A percentile compares a stretch with the other conserved stretches of the same genome.
These are phyloP conservation scores for Aproaerema taeniolella DNA, from an alignment of 2,888 invertebrate species.

Conservation along the genomic window DNA sequence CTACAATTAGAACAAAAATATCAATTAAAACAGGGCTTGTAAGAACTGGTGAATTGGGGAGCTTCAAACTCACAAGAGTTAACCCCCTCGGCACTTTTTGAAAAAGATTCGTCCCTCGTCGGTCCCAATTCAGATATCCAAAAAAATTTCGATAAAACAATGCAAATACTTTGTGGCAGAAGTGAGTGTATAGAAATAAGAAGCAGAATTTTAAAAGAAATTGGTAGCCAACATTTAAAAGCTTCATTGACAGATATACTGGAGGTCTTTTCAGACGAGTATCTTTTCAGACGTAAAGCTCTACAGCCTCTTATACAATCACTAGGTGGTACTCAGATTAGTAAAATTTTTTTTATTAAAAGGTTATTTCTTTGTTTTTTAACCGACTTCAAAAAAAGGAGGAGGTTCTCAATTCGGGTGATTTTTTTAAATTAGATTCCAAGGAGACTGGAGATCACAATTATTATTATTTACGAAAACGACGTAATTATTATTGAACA, in stretches of 20 bases:
- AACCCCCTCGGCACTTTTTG: not conserved
- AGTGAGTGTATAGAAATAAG: not conserved
- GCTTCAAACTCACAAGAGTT: not conserved
- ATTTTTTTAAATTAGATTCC: no score
- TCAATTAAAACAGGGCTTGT: not conserved
- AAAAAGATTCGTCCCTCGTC: not conserved
- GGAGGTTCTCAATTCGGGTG: no score
- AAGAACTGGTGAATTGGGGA: not conserved
- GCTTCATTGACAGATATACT: no score
- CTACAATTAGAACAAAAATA: not conserved
- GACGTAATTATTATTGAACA: no score
- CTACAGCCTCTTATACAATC: not conserved
- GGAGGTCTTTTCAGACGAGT: no score
- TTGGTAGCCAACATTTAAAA: not conserved
- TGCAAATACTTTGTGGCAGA: not conserved
- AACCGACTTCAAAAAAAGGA: no score
- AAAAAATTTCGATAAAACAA: not conserved
- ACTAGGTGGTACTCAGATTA: not conserved
- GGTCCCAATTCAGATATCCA: not conserved
- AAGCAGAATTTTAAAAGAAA: not conserved
- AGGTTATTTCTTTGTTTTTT: no score
- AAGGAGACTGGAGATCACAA: no score
- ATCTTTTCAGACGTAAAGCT: not conserved
- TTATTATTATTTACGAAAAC: no score
- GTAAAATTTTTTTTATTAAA: no score